phyloP scores from a whole-genome alignment of 2,888 invertebrate species.

The Caenorhabditis zanzibari region DNA sequence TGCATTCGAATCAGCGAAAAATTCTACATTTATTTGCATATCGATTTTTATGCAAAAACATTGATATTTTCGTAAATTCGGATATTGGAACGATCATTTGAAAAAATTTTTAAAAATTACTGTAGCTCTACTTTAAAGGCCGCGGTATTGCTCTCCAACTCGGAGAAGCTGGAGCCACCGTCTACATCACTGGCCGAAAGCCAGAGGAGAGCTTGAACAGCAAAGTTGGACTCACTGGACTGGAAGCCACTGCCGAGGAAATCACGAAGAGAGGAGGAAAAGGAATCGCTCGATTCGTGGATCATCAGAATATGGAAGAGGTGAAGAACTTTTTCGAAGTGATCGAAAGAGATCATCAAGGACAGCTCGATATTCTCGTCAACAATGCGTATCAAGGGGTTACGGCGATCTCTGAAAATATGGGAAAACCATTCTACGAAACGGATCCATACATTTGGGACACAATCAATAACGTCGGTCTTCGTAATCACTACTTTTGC shows the following conservation, averaged over 20 bases:
- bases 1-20: no score
- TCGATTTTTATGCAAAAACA: no score
- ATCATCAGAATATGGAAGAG: slow-evolving; percentile 71
- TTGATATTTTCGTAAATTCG: no score
- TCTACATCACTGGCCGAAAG: slow-evolving; percentile 74
- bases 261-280: slow-evolving; percentile 70
- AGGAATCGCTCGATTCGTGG: slow-evolving; percentile 69
- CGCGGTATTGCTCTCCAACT: slow-evolving; percentile 76
- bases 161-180: slow-evolving; percentile 75
- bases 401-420: slow-evolving; percentile 68
- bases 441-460: slow-evolving; percentile 84
- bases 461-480: slow-evolving; percentile 75
- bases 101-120: no score
- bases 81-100: no score
- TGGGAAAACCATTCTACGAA: slow-evolving; percentile 84
- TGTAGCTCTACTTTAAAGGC: no score
- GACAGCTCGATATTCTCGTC: slow-evolving; percentile 72
- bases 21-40: no score
- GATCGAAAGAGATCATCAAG: slow-evolving; percentile 61
- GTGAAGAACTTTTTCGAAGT: slow-evolving; percentile 69
- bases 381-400: slow-evolving; percentile 76
- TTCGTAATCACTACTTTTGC: slow-evolving; percentile 84
- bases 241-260: slow-evolving; percentile 63
- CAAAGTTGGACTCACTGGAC: slow-evolving; percentile 50
- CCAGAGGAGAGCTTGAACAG: slow-evolving; percentile 66